phyloP scores from a whole-genome alignment of 2,888 invertebrate species.

The Epicampocera succincta region DNA sequence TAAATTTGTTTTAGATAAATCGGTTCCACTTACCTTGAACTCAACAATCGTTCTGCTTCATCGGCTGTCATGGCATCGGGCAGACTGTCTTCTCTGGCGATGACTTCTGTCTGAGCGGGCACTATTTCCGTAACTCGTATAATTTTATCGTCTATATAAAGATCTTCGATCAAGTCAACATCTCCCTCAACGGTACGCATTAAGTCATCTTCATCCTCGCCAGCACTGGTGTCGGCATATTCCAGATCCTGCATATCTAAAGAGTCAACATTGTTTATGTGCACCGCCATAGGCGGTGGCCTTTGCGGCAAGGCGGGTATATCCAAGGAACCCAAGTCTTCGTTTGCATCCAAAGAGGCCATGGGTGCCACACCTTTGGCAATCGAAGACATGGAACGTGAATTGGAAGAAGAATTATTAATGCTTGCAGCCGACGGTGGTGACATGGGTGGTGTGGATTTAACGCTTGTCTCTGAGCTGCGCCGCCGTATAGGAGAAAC shows the following conservation, averaged over 20 bases:
- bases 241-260: constrained; percentile 84
- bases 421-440: constrained; percentile 70
- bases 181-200: constrained; percentile 81
- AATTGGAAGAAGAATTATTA: constrained; percentile 67
- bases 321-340: constrained; percentile 76
- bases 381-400: constrained; percentile 72
- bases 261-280: constrained; percentile 78
- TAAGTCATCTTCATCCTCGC: constrained; percentile 82
- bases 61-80: constrained; percentile 90
- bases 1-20: not conserved
- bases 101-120: constrained; percentile 50
- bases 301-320: constrained; percentile 75
- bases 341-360: constrained; percentile 78
- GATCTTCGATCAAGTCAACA: constrained; percentile 74
- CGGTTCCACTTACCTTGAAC: constrained; percentile 86
- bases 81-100: constrained; percentile 77
- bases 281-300: constrained; percentile 76
- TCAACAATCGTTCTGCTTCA: constrained; percentile 93
- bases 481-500: constrained; percentile 77
- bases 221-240: constrained; percentile 84
- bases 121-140: constrained; percentile 47
- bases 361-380: constrained; percentile 78
- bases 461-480: constrained; percentile 72
- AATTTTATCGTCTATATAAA: constrained; percentile 66
- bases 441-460: constrained; percentile 76